Evolutionary conservation across 2,113 vertebrate genomes (phyloP), one percentile per base, ranked within the genome.

Genomic region (Bambusicola thoracicus): DNA sequence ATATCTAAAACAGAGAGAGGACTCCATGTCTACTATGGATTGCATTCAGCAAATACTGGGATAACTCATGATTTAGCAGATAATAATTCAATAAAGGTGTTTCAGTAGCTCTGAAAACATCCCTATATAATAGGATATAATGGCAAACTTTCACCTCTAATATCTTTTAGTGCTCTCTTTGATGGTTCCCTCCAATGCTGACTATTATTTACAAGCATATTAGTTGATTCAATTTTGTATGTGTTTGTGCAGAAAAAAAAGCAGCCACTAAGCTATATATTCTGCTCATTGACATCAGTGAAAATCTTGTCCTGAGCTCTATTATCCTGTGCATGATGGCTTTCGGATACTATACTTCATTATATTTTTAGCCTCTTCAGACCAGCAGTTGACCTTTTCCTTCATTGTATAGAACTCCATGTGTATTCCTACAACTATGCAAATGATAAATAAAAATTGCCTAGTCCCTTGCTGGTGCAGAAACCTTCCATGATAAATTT

Each of bases 401-500:
- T 88, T 80, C 84, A 58, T 74, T n/a, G 61, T 40, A 68, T 72
- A 94, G 91, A 95, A 68, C 69, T 38, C 65, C 18, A 58, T 22
- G 46, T n/a, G 41, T 41, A 85, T 38, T 82, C 67, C 66, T 68
- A 53, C 51, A 89, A 29, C 65, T 76, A 67, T 14, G 78, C 30
- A 76, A 87, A 89, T 46, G 46, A 67, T 34, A 92, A 89, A 81
- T 22, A 89, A 90, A 81, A 93, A 76, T 78, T 67, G 65, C 20
- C 30, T 53, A 22, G 61, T 67, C 70, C 41, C 22, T 93, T 65
- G 43, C 13, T 72, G 44, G 5, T 79, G 78, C 25, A 91, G 76
- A 94, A 85, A 46, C 17, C 56, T n/a, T 55, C n/a, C 18, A 43
- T 13, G n/a, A 3, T 62, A 75, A 38, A 68, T 75, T 68, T 73